Evolutionary conservation across 2,113 vertebrate genomes (phyloP).

Genomic region (Geococcyx californianus): DNA sequence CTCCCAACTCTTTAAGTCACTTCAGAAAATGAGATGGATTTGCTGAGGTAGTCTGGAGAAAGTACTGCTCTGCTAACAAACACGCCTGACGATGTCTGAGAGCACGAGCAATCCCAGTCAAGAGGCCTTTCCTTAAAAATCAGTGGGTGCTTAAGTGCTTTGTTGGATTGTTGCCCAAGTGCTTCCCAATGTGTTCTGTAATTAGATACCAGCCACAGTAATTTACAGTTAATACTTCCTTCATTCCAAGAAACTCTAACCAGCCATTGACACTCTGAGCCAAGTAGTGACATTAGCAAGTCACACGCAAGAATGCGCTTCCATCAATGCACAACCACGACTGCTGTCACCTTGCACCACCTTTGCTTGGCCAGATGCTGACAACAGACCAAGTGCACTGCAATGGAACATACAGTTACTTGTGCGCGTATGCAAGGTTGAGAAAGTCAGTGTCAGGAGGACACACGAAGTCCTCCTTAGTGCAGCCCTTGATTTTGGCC

Average conservation of each 20-base stretch:
- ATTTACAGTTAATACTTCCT: constrained; percentile 57
- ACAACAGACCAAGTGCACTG: not conserved
- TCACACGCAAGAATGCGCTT: not conserved
- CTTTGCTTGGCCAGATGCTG: not conserved
- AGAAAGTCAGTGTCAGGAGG: not conserved
- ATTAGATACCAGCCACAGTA: constrained; percentile 21
- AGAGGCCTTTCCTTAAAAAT: constrained; percentile 35
- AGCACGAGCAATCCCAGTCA: not conserved
- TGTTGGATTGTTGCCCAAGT: constrained; percentile 1
- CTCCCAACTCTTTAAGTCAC: not conserved
- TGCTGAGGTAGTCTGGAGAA: not conserved
- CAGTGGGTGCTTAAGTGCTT: constrained; percentile 58
- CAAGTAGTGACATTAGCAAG: not conserved
- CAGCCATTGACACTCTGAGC: not conserved
- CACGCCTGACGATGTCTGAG: not conserved
- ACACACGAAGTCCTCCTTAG: not conserved
- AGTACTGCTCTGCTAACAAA: not conserved
- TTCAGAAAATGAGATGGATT: constrained; percentile 21
- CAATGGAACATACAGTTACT: not conserved
- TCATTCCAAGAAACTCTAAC: constrained; percentile 56
- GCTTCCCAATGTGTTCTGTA: constrained; percentile 30
- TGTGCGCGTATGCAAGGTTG: not conserved
- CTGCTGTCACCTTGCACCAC: not conserved
- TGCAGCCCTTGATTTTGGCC: not conserved
- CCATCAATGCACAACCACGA: not conserved